Evolutionary conservation across 2,113 vertebrate genomes (phyloP), one percentile per base, ranked within the genome.

Genomic region (Hucho hucho): DNA sequence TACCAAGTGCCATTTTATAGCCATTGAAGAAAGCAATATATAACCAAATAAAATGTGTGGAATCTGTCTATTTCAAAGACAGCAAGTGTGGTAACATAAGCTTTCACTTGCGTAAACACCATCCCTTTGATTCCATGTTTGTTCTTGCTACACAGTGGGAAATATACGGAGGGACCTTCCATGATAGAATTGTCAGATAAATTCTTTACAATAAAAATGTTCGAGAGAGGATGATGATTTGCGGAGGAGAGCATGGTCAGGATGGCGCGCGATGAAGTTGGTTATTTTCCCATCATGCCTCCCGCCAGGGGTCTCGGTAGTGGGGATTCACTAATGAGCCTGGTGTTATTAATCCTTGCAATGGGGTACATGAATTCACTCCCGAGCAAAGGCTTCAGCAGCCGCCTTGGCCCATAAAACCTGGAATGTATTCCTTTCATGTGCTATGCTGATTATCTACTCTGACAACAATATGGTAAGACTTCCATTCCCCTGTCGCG

Each of bases 391-490:
- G 91, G 77, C 81, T 89, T 87, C 88, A 77, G 65, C 76, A 89
- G 90, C 88, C 85, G 86, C 81, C 81, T 89, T 79, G 81, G 87
- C 87, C 83, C 87, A 88, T 88, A 92, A 90, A 77, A 75, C 79
- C 87, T 88, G 92, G 92, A 94, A 93, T 91, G 90, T 79, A 82
- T 87, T 87, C 89, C 91, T 92, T 95, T 93, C 84, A 83, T 92
- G 89, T 95, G 92, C 87, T 84, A 86, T 89, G 85, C 89, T 93
- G 92, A 92, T 94, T 91, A 91, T 94, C 90, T 91, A 75, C 89
- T 92, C 90, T 95, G 93, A 94, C 93, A 95, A 92, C 90, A 92
- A 91, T 90, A 94, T 87, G 82, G 89, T 86, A 64, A 85, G 84
- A 89, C 89, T 92, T 92, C 92, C 87, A 90, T 93, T 91, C 87